These are phyloP conservation scores for Erannis defoliaria DNA, from an alignment of 2,888 invertebrate species.

Conservation along the genomic window DNA sequence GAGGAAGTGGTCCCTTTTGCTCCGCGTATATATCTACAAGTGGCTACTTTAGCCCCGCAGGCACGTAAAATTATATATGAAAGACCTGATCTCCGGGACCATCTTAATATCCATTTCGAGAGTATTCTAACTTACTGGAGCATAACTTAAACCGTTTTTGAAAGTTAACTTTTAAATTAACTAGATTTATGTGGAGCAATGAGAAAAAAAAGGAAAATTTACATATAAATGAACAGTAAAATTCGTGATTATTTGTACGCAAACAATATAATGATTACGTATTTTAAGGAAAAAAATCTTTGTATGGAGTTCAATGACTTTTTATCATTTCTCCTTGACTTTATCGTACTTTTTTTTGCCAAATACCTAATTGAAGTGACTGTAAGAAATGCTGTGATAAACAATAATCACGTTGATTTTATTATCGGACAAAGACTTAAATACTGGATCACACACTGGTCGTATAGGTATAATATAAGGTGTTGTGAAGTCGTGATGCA, in stretches of 20 bases:
- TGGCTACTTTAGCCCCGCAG: no score
- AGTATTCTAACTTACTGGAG: slow-evolving; percentile 5
- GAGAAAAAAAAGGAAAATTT: slow-evolving; percentile 1
- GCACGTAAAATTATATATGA: no score
- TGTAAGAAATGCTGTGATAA: slow-evolving; percentile 38
- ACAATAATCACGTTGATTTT: slow-evolving; percentile 30
- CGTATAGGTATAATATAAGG: slow-evolving; percentile 3
- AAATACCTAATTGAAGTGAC: slow-evolving; percentile 54
- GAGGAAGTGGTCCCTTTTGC: no score
- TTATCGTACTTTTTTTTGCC: slow-evolving; percentile 67
- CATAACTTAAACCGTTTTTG: slow-evolving; percentile 9
- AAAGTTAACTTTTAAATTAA: slow-evolving; percentile 12
- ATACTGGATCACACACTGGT: background rate
- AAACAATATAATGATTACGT: slow-evolving; percentile 2
- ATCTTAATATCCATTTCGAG: background rate
- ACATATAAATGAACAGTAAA: slow-evolving; percentile 7
- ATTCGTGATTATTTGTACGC: no score
- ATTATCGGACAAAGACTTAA: slow-evolving; percentile 13
- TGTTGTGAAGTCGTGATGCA: slow-evolving; percentile 5
- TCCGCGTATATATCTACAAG: no score
- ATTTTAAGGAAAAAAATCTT: slow-evolving; percentile 48
- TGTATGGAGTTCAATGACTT: slow-evolving; percentile 77
- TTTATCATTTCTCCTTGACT: slow-evolving; percentile 80
- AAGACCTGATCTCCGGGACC: no score
- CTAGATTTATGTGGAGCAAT: slow-evolving; percentile 5